Conservation (phyloP, 2,888 invertebrate genomes). For the Archaeoteleia sp. region DNA sequence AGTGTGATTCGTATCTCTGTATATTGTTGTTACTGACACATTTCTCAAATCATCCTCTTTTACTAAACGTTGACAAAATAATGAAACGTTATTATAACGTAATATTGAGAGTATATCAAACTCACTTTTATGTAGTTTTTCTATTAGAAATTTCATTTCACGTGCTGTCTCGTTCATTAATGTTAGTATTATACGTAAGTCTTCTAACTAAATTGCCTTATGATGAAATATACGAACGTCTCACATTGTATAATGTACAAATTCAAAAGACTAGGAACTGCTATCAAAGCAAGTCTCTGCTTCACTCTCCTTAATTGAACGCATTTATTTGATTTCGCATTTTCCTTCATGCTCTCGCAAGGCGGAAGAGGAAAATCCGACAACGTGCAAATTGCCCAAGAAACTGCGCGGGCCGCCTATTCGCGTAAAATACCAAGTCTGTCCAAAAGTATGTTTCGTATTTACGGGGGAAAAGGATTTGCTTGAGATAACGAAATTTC, state of each 20-base stretch:
- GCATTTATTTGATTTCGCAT: slow-evolving; percentile 45
- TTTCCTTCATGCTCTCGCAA: slow-evolving; percentile 30
- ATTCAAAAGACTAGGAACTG: slow-evolving; percentile 15
- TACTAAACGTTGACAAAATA: too few relatives aligned
- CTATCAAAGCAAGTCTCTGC: slow-evolving; percentile 25
- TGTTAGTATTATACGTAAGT: slow-evolving; percentile 17
- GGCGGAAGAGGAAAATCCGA: slow-evolving; percentile 31
- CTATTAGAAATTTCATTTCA: background rate
- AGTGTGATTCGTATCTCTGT: too few relatives aligned
- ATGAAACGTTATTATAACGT: too few relatives aligned
- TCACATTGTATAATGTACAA: slow-evolving; percentile 6
- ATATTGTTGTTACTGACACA: too few relatives aligned
- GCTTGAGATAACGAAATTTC: slow-evolving; percentile 52
- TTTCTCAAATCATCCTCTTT: too few relatives aligned
- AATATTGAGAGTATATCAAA: too few relatives aligned
- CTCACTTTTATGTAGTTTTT: too few relatives aligned
- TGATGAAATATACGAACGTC: slow-evolving; percentile 24
- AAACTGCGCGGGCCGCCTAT: slow-evolving; percentile 31
- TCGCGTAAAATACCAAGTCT: slow-evolving; percentile 26
- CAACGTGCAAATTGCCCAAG: slow-evolving; percentile 40
- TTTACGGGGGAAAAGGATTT: slow-evolving; percentile 45
- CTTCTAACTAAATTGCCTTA: slow-evolving; percentile 24
- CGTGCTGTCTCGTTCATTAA: slow-evolving; percentile 23
- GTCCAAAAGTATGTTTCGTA: slow-evolving; percentile 25
- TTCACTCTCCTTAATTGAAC: slow-evolving; percentile 47